Conservation (phyloP, 2,888 invertebrate species). For the Theodoxus fluviatilis region DNA sequence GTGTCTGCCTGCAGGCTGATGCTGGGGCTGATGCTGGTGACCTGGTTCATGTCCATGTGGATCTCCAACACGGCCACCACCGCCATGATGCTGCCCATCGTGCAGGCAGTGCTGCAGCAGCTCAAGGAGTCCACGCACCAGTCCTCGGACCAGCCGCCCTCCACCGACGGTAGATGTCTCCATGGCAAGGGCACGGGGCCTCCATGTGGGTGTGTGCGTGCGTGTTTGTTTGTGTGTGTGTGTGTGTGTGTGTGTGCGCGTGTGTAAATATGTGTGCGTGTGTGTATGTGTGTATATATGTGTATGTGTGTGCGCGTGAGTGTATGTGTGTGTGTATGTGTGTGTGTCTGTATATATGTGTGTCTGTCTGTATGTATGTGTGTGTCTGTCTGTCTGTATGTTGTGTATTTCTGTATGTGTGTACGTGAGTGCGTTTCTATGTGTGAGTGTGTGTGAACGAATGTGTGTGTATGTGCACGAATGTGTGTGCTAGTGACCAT, state of each 20-base stretch:
- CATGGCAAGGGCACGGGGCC: not conserved
- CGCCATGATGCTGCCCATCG: constrained; percentile 64
- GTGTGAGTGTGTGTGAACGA: too few relatives aligned
- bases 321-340: not conserved
- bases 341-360: not conserved
- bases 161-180: too few relatives aligned
- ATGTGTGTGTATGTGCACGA: too few relatives aligned
- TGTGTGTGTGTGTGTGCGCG: not conserved
- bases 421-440: too few relatives aligned
- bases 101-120: constrained; percentile 54
- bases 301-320: not conserved
- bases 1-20: constrained; percentile 42
- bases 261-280: not conserved
- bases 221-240: not conserved
- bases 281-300: not conserved
- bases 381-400: constrained; percentile 14
- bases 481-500: too few relatives aligned
- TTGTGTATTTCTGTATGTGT: too few relatives aligned
- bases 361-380: not conserved
- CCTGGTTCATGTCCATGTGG: constrained; percentile 96
- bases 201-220: not conserved
- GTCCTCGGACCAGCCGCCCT: too few relatives aligned
- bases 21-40: constrained; percentile 71
- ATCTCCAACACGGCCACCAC: constrained; percentile 87
- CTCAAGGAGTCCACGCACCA: constrained; percentile 32